Evolutionary conservation across 2,888 invertebrate genomes (phyloP).

Genomic region (Criorhina ranunculi): DNA sequence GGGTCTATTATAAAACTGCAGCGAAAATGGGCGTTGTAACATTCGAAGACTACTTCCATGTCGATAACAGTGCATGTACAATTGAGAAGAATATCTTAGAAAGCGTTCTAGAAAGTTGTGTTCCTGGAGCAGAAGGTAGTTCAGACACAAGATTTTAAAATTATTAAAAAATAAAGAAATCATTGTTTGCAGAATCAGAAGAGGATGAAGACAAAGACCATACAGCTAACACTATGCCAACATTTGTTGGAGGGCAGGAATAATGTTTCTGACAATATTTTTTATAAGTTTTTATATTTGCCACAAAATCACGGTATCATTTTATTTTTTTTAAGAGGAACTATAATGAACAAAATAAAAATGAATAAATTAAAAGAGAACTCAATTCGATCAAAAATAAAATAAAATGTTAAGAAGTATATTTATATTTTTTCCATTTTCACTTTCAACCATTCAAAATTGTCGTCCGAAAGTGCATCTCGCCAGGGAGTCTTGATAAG

Average conservation of each 20-base stretch:
- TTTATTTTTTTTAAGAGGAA: neutral
- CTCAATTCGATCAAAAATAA: neutral
- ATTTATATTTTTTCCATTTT: neutral
- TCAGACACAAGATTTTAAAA: conserved; percentile 2
- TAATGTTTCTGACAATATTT: too few relatives aligned
- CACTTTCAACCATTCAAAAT: conserved; percentile 2
- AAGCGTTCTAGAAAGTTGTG: conserved; percentile 4
- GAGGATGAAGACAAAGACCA: neutral
- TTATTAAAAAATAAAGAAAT: neutral
- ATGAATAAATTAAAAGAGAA: neutral
- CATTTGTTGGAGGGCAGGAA: too few relatives aligned
- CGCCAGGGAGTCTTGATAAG: neutral
- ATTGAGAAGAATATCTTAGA: conserved; percentile 3
- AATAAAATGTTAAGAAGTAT: neutral
- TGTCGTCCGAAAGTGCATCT: neutral
- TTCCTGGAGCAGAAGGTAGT: neutral
- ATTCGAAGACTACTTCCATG: neutral
- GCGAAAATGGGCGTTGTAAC: neutral
- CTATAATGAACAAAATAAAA: too few relatives aligned
- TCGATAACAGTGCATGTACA: conserved; percentile 7
- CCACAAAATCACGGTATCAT: too few relatives aligned
- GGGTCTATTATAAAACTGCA: neutral
- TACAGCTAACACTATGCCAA: neutral
- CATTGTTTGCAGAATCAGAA: neutral
- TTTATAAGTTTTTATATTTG: too few relatives aligned